These are phyloP conservation scores for Phoeniculus purpureus DNA, from an alignment of 2,797 vertebrate species.

Conservation along the genomic window DNA sequence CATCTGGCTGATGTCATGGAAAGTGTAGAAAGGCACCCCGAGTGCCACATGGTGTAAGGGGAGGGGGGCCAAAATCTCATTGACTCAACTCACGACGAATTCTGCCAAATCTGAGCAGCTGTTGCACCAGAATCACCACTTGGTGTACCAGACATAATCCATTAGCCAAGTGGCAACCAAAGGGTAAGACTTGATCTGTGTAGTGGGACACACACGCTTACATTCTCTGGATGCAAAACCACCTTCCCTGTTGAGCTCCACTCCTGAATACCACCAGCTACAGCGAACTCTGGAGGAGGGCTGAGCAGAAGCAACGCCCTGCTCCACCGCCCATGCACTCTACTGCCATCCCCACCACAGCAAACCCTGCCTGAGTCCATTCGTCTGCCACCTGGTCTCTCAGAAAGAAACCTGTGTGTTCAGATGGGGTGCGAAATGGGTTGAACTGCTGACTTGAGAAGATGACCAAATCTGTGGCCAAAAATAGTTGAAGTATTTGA, in stretches of 20 bases:
- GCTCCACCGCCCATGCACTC: neutral
- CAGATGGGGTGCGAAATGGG: neutral
- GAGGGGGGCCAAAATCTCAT: neutral
- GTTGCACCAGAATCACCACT: neutral
- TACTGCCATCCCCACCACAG: too few relatives aligned
- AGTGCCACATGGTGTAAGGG: rapidly evolving
- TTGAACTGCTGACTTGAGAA: neutral
- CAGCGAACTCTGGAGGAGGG: neutral
- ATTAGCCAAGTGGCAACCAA: neutral
- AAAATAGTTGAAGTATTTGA: constrained; percentile 30
- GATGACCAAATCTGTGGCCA: neutral
- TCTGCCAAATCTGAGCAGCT: neutral
- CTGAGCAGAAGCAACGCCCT: neutral
- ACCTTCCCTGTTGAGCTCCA: neutral
- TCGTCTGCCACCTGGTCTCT: neutral
- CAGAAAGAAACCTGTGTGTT: rapidly evolving
- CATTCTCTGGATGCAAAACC: neutral
- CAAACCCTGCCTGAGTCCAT: neutral
- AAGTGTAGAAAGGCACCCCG: neutral
- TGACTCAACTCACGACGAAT: neutral
- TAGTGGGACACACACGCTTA: neutral
- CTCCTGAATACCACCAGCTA: neutral
- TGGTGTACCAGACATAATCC: neutral
- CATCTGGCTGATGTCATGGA: neutral
- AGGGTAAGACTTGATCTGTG: neutral